Evolutionary conservation across 2,888 invertebrate genomes (phyloP), one percentile per base, ranked within the genome.

Genomic region (Drosophila atroscutellata): DNA sequence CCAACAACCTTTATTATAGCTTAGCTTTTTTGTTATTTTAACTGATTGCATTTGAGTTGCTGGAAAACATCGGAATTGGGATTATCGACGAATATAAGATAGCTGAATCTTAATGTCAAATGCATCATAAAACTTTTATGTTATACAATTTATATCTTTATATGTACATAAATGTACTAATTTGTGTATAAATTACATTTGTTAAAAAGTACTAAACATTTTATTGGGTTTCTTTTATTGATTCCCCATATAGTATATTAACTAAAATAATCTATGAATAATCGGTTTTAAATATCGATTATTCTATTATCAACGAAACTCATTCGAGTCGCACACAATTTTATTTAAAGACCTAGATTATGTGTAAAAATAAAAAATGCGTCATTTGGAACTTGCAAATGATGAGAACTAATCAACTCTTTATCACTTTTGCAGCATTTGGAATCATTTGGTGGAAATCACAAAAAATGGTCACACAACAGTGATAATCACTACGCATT

Each of bases 401-500:
- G 28, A 52, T 68, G 51, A 32, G 54, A 24, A 18, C 58, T 70
- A 64, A 73, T 68, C 71, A 59, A 75, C 77, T 60, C 69, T 69
- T 73, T 59, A 55, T 63, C 32, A 56, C 63, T 51, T 52, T 77
- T 93, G 1, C 93, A 95, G 95, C 84, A 97, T 97, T 82, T 97
- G 97, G 97, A 96, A 97, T 91, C 96, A 97, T 92, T 93, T 97
- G 71, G 96, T 97, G 39, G 95, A 96, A 34, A 95, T 97, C 45
- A 96, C 96, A 0, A 96, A 95, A 91, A 95, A 95, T 76, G 96
- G 96, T 18, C 94, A 95, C 62, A 96, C 95, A 50, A 97, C 97
- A 20, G 96, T 97, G 60, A 97, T 97, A 80, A 97, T 97, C 72
- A 97, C 97, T 2, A 97, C 97, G 9, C 97, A 97, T 94, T 97